phyloP scores from a whole-genome alignment of 2,797 vertebrate species.

The Syndactyla subalaris region DNA sequence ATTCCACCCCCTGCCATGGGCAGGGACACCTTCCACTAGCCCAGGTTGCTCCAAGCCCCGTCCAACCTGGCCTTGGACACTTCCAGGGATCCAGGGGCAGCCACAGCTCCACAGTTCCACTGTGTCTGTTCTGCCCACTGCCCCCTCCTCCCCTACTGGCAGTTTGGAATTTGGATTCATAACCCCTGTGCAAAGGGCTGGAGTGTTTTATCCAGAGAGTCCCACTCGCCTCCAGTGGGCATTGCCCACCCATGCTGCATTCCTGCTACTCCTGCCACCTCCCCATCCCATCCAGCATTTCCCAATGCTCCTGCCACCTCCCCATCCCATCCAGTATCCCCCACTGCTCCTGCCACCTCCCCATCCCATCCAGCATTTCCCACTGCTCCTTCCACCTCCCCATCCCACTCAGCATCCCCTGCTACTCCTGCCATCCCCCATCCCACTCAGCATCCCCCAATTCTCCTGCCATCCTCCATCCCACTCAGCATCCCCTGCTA shows the following conservation, averaged over 20 bases:
- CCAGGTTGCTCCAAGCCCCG: fast-evolving
- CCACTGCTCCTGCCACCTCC: background rate
- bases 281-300: background rate
- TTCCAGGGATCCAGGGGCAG: background rate
- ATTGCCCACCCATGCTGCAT: background rate
- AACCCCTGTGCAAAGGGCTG: background rate
- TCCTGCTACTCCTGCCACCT: background rate
- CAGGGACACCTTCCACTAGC: background rate
- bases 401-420: too few species aligned
- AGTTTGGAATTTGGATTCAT: background rate
- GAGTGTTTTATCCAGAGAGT: background rate
- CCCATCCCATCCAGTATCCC: background rate
- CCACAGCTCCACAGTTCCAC: background rate
- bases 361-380: too few species aligned
- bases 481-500: background rate
- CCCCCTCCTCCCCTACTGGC: background rate
- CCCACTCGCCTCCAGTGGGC: background rate
- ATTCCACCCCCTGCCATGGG: background rate
- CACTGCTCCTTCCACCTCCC: too few species aligned
- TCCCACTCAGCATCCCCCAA: background rate
- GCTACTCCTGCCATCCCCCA: background rate
- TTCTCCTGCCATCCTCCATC: background rate
- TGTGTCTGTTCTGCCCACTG: background rate
- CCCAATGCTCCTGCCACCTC: background rate
- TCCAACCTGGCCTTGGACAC: background rate